Base-by-base conservation (phyloP, 1,140 invertebrate genomes). In the silkworm (Bombyx mori) region DNA sequence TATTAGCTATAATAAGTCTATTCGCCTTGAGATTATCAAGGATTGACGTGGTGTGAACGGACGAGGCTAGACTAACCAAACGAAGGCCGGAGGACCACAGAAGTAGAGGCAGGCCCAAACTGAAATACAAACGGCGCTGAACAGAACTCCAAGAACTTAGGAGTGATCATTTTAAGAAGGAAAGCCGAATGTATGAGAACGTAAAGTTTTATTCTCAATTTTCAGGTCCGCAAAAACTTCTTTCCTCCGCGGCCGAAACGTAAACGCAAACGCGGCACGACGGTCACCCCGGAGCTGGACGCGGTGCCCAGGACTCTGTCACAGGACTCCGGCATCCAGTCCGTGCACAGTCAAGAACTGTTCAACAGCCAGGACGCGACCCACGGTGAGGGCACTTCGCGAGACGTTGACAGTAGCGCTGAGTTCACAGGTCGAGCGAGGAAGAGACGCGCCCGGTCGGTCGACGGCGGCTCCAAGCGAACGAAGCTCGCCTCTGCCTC, bases 201-300 rank as follows among this genome's bases (percentile, higher is more conserved):
- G 26, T 35, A 35, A 18, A 35, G 26, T 3, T 35, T 35, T 35
- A 35, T 35, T 35, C 26, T 35, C 26, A 0, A 35, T 35, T 88
- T 86, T 52, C 82, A 92, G 91, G 88, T 90, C 63, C 85, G 91
- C 69, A 92, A 91, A 86, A 90, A 85, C 69, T 90, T 90, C 73
- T 92, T 91, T 77, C 91, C 91, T 12, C 90, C 91, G 49, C 83
- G 91, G 63, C 91, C 91, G 58, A 89, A 85, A 65, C 80, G 88
- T 57, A 89, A 84, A 68, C 65, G 62, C 55, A 77, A 73, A 58
- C 61, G 63, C 42, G 69, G 63, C 47, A 56, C 59, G 35, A 63
- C 52, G 18, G 42, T 44, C 42, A 35, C 43, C 9, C 35, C 55
- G 0, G 54, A 58, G 22, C 46, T 48, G 26, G 49, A 18, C 44